Evolutionary conservation across 2,113 vertebrate species (phyloP).

Genomic region (Hippocampus abdominalis): DNA sequence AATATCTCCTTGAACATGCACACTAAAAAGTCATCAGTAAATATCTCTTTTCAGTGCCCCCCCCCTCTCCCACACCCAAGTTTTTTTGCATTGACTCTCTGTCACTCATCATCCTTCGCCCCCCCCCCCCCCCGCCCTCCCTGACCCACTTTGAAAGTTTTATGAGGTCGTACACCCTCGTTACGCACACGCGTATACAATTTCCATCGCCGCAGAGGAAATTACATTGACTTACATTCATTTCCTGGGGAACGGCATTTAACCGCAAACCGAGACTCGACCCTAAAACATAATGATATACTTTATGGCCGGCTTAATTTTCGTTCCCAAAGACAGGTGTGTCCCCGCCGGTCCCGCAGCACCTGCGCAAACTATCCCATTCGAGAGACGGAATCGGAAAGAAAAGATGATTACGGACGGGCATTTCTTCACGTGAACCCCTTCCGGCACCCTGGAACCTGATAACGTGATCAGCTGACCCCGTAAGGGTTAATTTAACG

Average conservation of each 20-base stretch:
- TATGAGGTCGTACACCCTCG: slow-evolving; percentile 9
- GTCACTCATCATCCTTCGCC: slow-evolving; percentile 1
- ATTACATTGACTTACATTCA: slow-evolving; percentile 10
- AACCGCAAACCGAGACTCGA: slow-evolving; percentile 9
- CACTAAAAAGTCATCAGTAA: slow-evolving; percentile 3
- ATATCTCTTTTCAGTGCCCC: not conserved
- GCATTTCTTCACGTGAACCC: no score
- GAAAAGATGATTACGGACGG: not conserved
- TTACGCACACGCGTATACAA: slow-evolving; percentile 7
- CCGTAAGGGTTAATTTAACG: no score
- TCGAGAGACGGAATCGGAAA: not conserved
- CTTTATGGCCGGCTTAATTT: slow-evolving; percentile 5
- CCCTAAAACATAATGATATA: slow-evolving; percentile 10
- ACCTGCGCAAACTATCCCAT: not conserved
- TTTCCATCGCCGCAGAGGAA: slow-evolving; percentile 8
- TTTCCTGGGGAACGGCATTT: slow-evolving; percentile 1
- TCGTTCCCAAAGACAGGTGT: not conserved
- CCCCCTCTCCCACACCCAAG: no score
- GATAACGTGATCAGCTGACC: no score
- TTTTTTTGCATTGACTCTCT: not conserved
- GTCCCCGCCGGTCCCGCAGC: not conserved
- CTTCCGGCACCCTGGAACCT: no score
- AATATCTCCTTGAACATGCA: slow-evolving; percentile 11
- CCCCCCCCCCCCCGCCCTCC: no score
- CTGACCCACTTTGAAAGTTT: slow-evolving; percentile 12